A percentile compares a stretch with the other conserved stretches of the same genome.
phyloP scores from a whole-genome alignment of 37 sponge, comb jelly and placozoan genomes.

The Spongilla lacustris region DNA sequence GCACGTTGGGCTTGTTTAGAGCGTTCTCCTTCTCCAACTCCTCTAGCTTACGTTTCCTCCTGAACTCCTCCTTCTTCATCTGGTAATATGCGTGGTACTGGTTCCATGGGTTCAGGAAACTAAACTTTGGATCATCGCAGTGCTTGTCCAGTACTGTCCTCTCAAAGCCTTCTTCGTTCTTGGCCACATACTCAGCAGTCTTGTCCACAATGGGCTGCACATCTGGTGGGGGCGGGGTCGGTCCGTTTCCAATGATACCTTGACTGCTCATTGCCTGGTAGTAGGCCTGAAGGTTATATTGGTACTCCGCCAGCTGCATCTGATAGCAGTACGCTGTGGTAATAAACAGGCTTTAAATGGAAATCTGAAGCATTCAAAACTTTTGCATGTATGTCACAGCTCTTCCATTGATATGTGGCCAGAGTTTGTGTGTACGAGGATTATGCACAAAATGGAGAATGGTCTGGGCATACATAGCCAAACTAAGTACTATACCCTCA shows the following conservation, averaged over 20 bases:
- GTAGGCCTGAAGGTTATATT: constrained; percentile 20
- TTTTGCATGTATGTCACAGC: background rate
- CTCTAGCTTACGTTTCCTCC: constrained; percentile 28
- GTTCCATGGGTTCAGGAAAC: constrained; percentile 83
- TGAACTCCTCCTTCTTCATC: constrained; percentile 50
- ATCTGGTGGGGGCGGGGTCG: constrained; percentile 76
- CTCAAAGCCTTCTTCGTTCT: constrained; percentile 79
- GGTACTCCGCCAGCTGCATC: background rate
- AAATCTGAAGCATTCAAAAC: background rate
- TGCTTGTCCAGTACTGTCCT: constrained; percentile 68
- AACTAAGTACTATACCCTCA: too few species aligned
- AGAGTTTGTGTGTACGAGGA: too few species aligned
- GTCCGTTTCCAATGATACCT: constrained; percentile 8
- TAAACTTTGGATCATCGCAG: constrained; percentile 72
- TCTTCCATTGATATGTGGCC: background rate
- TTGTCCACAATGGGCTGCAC: constrained; percentile 80
- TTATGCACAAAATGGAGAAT: too few species aligned
- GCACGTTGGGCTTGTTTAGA: constrained; percentile 22
- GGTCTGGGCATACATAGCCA: too few species aligned
- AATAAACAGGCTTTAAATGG: background rate
- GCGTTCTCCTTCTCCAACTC: constrained; percentile 20
- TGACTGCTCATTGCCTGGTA: constrained; percentile 11
- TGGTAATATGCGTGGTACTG: constrained; percentile 77
- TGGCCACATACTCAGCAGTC: constrained; percentile 90
- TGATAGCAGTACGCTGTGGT: background rate